Evolutionary conservation across 2,888 invertebrate genomes (phyloP).

Genomic region (Tortrix viridana): DNA sequence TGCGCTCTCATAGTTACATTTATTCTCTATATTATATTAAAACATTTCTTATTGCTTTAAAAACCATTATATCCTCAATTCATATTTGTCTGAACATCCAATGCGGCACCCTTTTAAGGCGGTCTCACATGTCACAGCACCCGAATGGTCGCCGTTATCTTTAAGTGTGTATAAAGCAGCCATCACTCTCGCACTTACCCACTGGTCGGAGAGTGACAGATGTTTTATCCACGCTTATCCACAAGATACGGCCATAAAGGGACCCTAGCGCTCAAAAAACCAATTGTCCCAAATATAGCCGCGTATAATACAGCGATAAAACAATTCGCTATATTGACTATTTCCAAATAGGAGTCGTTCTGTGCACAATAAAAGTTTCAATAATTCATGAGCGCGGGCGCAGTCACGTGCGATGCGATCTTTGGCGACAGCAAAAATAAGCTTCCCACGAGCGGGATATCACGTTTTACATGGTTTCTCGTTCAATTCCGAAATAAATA

Average conservation of each 20-base stretch:
- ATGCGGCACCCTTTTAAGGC: slow-evolving; percentile 31
- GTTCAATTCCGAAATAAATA: slow-evolving; percentile 15
- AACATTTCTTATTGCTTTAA: too few species aligned
- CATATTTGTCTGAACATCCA: not conserved
- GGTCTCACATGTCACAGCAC: too few species aligned
- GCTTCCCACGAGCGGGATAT: slow-evolving; percentile 27
- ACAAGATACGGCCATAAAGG: too few species aligned
- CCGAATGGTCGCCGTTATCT: too few species aligned
- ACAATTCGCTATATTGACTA: slow-evolving; percentile 38
- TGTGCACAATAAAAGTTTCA: slow-evolving; percentile 36
- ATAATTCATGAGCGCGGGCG: slow-evolving; percentile 46
- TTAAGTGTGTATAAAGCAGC: too few species aligned
- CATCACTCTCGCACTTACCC: too few species aligned
- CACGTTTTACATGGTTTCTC: slow-evolving; percentile 32
- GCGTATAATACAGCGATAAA: slow-evolving; percentile 31
- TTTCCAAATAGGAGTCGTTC: slow-evolving; percentile 36
- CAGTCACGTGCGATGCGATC: slow-evolving; percentile 38
- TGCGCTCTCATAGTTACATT: too few species aligned
- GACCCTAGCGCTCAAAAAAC: slow-evolving; percentile 35
- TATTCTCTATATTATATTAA: too few species aligned
- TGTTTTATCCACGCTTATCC: too few species aligned
- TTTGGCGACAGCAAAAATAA: slow-evolving; percentile 21
- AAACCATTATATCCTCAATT: too few species aligned
- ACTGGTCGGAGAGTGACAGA: too few species aligned
- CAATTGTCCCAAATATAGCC: slow-evolving; percentile 38